Conservation (phyloP, 2,888 invertebrate species). For the Epinotia nisella region DNA sequence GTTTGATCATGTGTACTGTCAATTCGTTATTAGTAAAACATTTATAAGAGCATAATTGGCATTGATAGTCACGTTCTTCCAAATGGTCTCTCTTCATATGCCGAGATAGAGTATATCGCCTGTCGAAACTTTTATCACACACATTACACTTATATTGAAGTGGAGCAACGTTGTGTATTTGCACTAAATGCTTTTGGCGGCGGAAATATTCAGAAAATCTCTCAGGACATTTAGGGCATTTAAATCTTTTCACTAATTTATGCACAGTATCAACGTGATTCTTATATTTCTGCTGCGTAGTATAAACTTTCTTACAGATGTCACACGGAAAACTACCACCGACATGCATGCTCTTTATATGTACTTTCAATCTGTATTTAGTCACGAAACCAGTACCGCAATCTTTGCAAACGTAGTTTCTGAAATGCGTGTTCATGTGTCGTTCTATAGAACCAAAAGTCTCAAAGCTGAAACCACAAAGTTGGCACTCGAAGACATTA, state of each 20-base stretch:
- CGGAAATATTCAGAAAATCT: constrained; percentile 59
- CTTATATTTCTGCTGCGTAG: constrained; percentile 52
- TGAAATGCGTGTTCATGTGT: constrained; percentile 52
- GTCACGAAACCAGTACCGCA: constrained; percentile 66
- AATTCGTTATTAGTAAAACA: constrained; percentile 45
- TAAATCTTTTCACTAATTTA: constrained; percentile 54
- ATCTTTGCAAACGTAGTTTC: constrained; percentile 53
- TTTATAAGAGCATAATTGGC: constrained; percentile 42
- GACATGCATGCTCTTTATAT: constrained; percentile 53
- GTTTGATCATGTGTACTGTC: constrained; percentile 46
- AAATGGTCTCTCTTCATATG: constrained; percentile 47
- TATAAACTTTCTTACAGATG: constrained; percentile 60
- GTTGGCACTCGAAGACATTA: constrained; percentile 65
- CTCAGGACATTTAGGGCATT: constrained; percentile 58
- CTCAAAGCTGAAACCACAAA: constrained; percentile 51
- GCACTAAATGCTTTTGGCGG: constrained; percentile 52
- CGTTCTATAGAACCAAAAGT: constrained; percentile 49
- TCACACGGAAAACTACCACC: constrained; percentile 49
- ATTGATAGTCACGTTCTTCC: constrained; percentile 44
- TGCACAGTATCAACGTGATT: constrained; percentile 56
- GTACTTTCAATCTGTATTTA: constrained; percentile 65
- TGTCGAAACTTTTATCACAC: constrained; percentile 44
- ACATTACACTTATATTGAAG: constrained; percentile 46
- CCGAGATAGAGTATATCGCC: constrained; percentile 48
- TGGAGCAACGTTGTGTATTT: constrained; percentile 39